Conservation (phyloP, 1,140 invertebrate genomes). For the Pseudomyrmex sp. region DNA sequence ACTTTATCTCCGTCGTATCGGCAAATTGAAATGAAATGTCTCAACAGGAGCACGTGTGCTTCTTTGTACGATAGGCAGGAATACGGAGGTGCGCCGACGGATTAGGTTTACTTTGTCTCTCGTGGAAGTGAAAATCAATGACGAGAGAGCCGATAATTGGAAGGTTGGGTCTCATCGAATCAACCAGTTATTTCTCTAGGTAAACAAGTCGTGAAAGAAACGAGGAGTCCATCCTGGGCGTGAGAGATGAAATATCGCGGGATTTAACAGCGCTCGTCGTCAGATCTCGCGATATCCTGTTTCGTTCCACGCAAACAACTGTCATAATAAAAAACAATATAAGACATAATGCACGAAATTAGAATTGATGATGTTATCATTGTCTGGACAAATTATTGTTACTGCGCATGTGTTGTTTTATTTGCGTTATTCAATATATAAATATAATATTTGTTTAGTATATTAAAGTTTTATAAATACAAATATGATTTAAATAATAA, state of each 20-base stretch:
- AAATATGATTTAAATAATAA: too few relatives aligned
- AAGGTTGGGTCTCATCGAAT: conserved; percentile 65
- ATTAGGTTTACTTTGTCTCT: conserved; percentile 69
- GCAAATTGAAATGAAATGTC: background rate
- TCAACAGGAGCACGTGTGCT: background rate
- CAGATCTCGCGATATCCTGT: background rate
- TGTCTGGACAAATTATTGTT: background rate
- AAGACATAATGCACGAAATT: conserved; percentile 16
- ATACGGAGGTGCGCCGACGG: conserved; percentile 44
- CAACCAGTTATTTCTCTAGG: conserved; percentile 71
- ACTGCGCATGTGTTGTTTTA: background rate
- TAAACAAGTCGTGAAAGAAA: conserved; percentile 66
- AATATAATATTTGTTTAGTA: background rate
- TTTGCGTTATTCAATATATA: background rate
- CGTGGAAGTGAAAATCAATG: conserved; percentile 64
- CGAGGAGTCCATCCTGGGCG: conserved; percentile 53
- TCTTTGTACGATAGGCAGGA: conserved; percentile 41
- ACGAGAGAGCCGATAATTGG: conserved; percentile 64
- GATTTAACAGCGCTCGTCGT: conserved; percentile 57
- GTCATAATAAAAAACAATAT: conserved; percentile 22
- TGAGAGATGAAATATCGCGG: conserved; percentile 71
- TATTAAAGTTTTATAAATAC: too few relatives aligned
- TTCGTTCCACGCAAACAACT: conserved; percentile 59
- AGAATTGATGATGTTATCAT: background rate
- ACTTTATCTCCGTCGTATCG: conserved; percentile 5